Evolutionary conservation across 2,888 invertebrate species (phyloP), one percentile per base, ranked within the genome.

Genomic region (Andrena fulva): DNA sequence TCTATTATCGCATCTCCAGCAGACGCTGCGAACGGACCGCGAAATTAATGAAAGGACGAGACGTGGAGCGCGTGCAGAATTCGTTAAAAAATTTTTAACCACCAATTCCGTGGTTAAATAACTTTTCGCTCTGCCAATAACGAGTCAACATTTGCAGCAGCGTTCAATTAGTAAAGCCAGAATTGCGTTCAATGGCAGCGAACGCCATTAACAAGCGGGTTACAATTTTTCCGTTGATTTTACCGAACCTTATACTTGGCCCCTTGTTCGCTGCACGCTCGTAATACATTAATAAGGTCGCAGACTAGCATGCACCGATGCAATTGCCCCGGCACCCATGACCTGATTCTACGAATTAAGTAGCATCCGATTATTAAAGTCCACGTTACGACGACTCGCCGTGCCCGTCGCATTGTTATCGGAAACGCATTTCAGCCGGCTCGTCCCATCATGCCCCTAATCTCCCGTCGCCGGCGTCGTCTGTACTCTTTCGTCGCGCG

Each of bases 351-450:
- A 60, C 72, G 74, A 83, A 77, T 83, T 72, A 82, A 77, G 77
- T 80, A 83, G 82, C 82, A 69, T 83, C 82, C 82, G 82, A 83
- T 82, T 83, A 83, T 82, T 80, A 75, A 80, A 67, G 50, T 50
- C 59, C 27, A 35, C 73, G 63, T 79, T 80, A 68, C 79, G 80
- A 80, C 80, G 67, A 79, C 68, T 80, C 68, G 50, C 50, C 33
- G 72, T 35, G 10, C 2, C 62, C 29, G 72, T 50, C 8, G 2
- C 54, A 52, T 27, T 35, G 42, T 29, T 71, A 80, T 80, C 67
- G 80, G 67, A 72, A 80, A 80, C 31, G 54, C 67, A 80, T 79
- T 67, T 54, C 48, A 48, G 0, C 6, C 62, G 20, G 2, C n/a
- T 20, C 20, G n/a, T 8, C 6, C 10, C 12, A 1, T n/a, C 56